Evolutionary conservation across 1,140 invertebrate species (phyloP).

Genomic region (Calycopis cecrops): DNA sequence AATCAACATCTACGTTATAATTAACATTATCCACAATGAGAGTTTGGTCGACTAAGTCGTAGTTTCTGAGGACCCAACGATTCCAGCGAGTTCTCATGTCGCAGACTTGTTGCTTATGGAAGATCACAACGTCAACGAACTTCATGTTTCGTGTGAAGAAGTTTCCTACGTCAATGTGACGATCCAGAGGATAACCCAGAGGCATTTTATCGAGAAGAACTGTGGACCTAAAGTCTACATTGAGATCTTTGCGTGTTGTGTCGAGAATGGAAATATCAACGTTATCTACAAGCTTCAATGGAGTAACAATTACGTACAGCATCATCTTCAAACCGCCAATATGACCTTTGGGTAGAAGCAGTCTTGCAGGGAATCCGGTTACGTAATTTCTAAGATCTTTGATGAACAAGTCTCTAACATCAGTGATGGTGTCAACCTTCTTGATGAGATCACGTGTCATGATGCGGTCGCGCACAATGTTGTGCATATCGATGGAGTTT

Average conservation of each 20-base stretch:
- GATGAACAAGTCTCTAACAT: slow-evolving; percentile 37
- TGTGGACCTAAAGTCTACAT: slow-evolving; percentile 52
- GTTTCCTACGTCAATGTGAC: slow-evolving; percentile 69
- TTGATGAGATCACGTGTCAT: slow-evolving; percentile 64
- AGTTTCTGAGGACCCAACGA: slow-evolving; percentile 41
- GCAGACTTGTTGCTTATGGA: slow-evolving; percentile 67
- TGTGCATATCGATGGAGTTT: slow-evolving; percentile 71
- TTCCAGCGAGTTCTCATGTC: slow-evolving; percentile 56
- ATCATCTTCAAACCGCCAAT: slow-evolving; percentile 77
- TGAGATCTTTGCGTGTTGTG: slow-evolving; percentile 42
- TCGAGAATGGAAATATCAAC: slow-evolving; percentile 46
- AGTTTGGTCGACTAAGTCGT: slow-evolving; percentile 30
- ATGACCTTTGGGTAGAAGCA: slow-evolving; percentile 78
- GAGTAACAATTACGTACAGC: slow-evolving; percentile 77
- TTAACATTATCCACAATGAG: slow-evolving; percentile 3
- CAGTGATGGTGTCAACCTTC: slow-evolving; percentile 48
- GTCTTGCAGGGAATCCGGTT: slow-evolving; percentile 77
- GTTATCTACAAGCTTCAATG: slow-evolving; percentile 54
- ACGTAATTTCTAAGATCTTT: slow-evolving; percentile 57
- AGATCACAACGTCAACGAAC: slow-evolving; percentile 77
- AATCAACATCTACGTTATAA: slow-evolving; percentile 36
- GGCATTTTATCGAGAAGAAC: slow-evolving; percentile 75
- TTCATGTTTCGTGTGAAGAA: slow-evolving; percentile 77
- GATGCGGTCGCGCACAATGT: slow-evolving; percentile 62
- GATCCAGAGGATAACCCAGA: slow-evolving; percentile 82